phyloP scores from a whole-genome alignment of 37 sponge, comb jelly and placozoan genomes.

The Eunapius fragilis region DNA sequence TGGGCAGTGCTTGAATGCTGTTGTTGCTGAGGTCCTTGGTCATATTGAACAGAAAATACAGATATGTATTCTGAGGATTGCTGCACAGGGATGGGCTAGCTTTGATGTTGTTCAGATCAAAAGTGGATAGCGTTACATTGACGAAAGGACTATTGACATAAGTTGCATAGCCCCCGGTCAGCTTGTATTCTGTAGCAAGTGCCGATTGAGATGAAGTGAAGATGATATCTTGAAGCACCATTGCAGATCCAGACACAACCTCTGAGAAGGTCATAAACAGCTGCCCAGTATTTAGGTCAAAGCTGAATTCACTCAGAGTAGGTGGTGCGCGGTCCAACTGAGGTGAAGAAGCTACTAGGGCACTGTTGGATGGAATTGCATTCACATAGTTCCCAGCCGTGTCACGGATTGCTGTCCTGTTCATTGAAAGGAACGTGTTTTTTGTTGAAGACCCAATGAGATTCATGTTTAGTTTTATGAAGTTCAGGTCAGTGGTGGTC shows the following conservation, averaged over 20 bases:
- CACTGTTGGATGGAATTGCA: slow-evolving; percentile 44
- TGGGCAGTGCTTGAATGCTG: slow-evolving; percentile 36
- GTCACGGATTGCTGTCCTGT: slow-evolving; percentile 58
- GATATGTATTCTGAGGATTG: slow-evolving; percentile 55
- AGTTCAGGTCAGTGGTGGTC: slow-evolving; percentile 75
- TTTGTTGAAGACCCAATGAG: slow-evolving; percentile 41
- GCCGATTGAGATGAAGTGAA: slow-evolving; percentile 33
- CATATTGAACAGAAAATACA: slow-evolving; percentile 46
- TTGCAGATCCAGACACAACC: slow-evolving; percentile 47
- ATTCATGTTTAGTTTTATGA: slow-evolving; percentile 69
- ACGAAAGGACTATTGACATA: slow-evolving; percentile 46
- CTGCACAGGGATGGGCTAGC: slow-evolving; percentile 49
- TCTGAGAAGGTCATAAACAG: slow-evolving; percentile 71
- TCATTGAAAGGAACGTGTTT: slow-evolving; percentile 58
- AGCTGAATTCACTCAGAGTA: slow-evolving; percentile 36
- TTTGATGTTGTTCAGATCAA: slow-evolving; percentile 73
- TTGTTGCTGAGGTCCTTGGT: slow-evolving; percentile 69
- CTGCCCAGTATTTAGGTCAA: slow-evolving; percentile 80
- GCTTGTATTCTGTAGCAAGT: slow-evolving; percentile 4
- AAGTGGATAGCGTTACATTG: slow-evolving; percentile 38
- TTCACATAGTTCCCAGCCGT: slow-evolving; percentile 66
- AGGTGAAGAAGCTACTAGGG: slow-evolving; percentile 29
- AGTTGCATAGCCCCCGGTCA: slow-evolving; percentile 60
- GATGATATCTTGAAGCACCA: slow-evolving; percentile 27
- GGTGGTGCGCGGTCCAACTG: slow-evolving; percentile 71